Conservation (phyloP, 2,797 vertebrate species). For the Chaetodon trifasciatus region DNA sequence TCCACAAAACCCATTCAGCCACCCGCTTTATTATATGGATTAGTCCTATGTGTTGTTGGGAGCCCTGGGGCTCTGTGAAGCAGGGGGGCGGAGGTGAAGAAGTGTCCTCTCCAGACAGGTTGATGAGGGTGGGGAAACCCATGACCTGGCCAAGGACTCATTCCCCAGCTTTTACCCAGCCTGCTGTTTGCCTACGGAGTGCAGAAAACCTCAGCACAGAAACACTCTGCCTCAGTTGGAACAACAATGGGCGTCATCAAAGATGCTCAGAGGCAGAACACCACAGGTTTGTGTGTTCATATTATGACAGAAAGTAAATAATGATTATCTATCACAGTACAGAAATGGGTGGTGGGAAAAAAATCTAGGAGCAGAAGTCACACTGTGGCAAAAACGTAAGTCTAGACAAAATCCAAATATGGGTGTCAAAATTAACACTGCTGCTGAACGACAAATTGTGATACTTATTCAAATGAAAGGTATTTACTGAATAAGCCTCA, state of each 20-base stretch:
- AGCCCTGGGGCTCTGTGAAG: constrained; percentile 73
- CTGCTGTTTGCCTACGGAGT: constrained; percentile 13
- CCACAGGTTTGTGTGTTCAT: background rate
- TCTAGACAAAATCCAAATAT: background rate
- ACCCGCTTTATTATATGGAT: constrained; percentile 85
- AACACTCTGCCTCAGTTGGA: background rate
- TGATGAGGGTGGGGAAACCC: constrained; percentile 76
- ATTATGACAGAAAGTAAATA: background rate
- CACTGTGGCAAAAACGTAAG: background rate
- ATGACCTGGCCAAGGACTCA: constrained; percentile 68
- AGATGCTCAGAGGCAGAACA: background rate
- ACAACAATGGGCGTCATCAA: background rate
- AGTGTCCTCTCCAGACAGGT: constrained; percentile 77
- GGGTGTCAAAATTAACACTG: constrained; percentile 24
- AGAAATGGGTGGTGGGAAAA: background rate
- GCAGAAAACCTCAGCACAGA: constrained; percentile 4
- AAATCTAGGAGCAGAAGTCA: background rate
- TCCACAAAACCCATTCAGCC: constrained; percentile 86
- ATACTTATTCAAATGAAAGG: background rate
- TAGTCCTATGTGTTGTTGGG: constrained; percentile 81
- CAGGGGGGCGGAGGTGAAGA: constrained; percentile 75
- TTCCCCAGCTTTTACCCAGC: constrained; percentile 19
- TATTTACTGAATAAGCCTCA: constrained; percentile 20
- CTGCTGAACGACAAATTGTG: constrained; percentile 30
- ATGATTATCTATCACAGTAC: background rate